Evolutionary conservation across 2,888 invertebrate genomes (phyloP), one percentile per base, ranked within the genome.

Genomic region (Acanthosoma haemorrhoidale): DNA sequence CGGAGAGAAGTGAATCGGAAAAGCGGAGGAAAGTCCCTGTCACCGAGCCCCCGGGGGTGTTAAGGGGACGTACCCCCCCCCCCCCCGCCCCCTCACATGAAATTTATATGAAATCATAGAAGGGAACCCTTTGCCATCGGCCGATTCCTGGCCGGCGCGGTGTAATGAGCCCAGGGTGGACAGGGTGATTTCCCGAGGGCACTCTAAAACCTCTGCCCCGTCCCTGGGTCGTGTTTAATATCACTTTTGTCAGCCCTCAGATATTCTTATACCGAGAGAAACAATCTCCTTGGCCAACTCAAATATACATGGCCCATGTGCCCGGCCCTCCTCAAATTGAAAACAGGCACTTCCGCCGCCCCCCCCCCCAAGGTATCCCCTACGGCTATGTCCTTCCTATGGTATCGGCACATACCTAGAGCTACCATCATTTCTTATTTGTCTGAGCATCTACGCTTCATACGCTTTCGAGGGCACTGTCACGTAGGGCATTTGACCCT

Each of bases 151-250:
- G 34, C 32, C 16, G 31, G 18, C 51, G 25, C 51, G 1, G 29
- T 39, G 68, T 57, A 41, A 43, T 41, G 68, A 68, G 57, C 16
- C 57, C 51, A 13, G 68, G 25, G 57, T 57, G 57, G 63, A 63
- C 63, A 63, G 18, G 59, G 69, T 75, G 75, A 75, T 75, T 75
- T 75, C 75, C 75, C 75, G 38, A 32, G 74, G 70, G 75, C 63
- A 69, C 71, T 69, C 72, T 75, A 75, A 75, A 73, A 68, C 69
- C 72, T 66, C 71, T 41, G 71, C 58, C 64, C 72, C 72, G 69
- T 59, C 68, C 59, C 70, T 43, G 51, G 70, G 72, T 71, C 71
- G 67, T 72, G 72, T 72, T 74, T 74, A 74, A 74, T 74, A 74
- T 72, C 74, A 73, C 71, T 70, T 73, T 69, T 73, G 73, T 69